Evolutionary conservation across 2,113 vertebrate genomes (phyloP), one percentile per base, ranked within the genome.

Genomic region (Sinocyclocheilus rhinocerous): DNA sequence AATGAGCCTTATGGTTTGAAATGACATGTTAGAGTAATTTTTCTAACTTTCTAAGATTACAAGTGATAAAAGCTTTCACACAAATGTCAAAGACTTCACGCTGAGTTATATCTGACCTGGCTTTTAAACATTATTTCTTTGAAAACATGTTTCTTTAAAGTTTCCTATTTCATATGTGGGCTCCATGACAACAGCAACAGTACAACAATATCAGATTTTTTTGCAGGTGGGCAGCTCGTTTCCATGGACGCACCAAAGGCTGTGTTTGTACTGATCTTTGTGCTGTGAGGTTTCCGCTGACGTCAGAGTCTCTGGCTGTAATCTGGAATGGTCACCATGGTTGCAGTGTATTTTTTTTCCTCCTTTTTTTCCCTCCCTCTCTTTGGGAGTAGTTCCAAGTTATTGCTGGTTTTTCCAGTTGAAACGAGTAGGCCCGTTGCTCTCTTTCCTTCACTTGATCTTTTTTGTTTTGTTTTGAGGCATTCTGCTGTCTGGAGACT

Each of bases 211-310:
- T 70, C 29, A 20, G 16, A 20, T 70, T 45, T 69, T 13, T 13
- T 42, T 55, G 29, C 69, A 57, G 42, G 75, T 78, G 6, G 20
- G 39, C 12, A 42, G 70, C 81, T 67, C 2, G 82, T 92, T 94
- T 91, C 90, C 88, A 92, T 91, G 90, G 89, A 90, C 86, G 82
- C 79, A 77, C 69, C 45, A 57, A 61, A 76, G 76, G 75, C 85
- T 39, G 69, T 89, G 89, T 67, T 85, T 86, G 82, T 65, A 85
- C 83, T 22, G 18, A 48, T 67, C 69, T 73, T 42, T 70, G 67
- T 78, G 83, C 79, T 3, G 2, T 69, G 79, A 8, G 87, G 89
- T 89, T 90, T 92, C 61, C 69, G 79, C 55, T 90, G 87, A 90
- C 73, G 85, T 67, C 36, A 90, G 88, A 59, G 87, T 50, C 84